Evolutionary conservation across 2,888 invertebrate genomes (phyloP), one percentile per base, ranked within the genome.

Genomic region (Diachrysia chrysitis): DNA sequence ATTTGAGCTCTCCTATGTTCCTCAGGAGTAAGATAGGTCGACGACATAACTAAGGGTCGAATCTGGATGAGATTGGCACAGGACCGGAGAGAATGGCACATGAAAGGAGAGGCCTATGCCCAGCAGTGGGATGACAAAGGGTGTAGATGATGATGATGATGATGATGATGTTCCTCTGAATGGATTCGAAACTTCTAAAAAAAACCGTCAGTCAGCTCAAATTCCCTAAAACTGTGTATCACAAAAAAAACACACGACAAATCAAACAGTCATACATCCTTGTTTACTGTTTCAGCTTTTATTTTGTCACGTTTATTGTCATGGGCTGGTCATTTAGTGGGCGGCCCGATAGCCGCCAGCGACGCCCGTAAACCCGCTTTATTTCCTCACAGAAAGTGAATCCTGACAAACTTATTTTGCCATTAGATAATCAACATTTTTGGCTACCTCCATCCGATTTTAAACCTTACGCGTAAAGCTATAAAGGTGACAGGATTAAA

Each of bases 241-340:
- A 16, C 14, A 37, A 37, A 37, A 6, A 42, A 42, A 42, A 42
- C 4, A 16, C 78, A 71, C 73, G 67, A 71, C 68, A 63, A 79
- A 82, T 78, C 74, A 82, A 82, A 79, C 57, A 62, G 62, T 67
- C 63, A 72, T 78, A 70, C 66, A 69, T 62, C 10, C 10, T 10
- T 62, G 58, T 71, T 72, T 64, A 60, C 35, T 55, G 51, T 73
- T 71, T 71, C 71, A 75, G 68, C 56, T 76, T 81, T 83, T 83
- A 82, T 82, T 83, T 76, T 71, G 79, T 71, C 66, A 66, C 58
- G 69, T 86, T 87, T 87, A 86, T 84, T 81, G 78, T 74, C 81
- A 80, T 83, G 80, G 79, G 81, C 79, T 82, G 82, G 77, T 73
- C 79, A 79, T 86, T 86, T 82, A 84, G 85, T 66, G 77, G 77